Evolutionary conservation across 2,888 invertebrate species (phyloP).

Genomic region (Caenorhabditis drosophilae): DNA sequence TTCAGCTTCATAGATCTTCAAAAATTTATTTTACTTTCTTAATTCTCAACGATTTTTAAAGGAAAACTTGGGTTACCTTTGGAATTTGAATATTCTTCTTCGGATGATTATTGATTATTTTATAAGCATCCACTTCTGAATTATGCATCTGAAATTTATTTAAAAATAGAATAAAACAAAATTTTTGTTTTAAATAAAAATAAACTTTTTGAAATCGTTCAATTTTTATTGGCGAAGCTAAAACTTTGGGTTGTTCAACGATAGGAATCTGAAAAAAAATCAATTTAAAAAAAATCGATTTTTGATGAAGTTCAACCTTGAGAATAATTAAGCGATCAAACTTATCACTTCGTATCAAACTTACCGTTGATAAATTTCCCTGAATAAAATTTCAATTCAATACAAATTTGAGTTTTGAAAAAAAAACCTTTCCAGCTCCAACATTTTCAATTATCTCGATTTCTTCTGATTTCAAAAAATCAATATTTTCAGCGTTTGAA

Average conservation of each 20-base stretch:
- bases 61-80: neutral
- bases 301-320: too few species aligned
- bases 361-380: conserved; percentile 5
- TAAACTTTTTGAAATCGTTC: conserved; percentile 7
- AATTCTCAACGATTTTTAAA: neutral
- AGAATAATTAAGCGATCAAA: too few species aligned
- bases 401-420: too few species aligned
- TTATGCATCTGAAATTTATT: conserved; percentile 13
- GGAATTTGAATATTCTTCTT: neutral
- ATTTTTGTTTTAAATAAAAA: neutral
- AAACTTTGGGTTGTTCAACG: neutral
- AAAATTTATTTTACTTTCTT: neutral
- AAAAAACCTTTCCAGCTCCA: conserved; percentile 31
- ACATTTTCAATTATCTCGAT: conserved; percentile 12
- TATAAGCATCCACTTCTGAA: conserved; percentile 23
- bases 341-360: neutral
- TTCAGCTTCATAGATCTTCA: conserved; percentile 9
- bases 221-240: conserved; percentile 4
- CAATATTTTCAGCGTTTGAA: too few species aligned
- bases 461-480: too few species aligned
- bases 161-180: neutral
- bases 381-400: too few species aligned
- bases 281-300: too few species aligned
- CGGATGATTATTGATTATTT: conserved; percentile 8
- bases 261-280: neutral